A percentile compares a stretch with the other conserved stretches of the same genome.
These are phyloP conservation scores for Galaxias olidus DNA, from an alignment of 2,797 vertebrate genomes.

Conservation along the genomic window DNA sequence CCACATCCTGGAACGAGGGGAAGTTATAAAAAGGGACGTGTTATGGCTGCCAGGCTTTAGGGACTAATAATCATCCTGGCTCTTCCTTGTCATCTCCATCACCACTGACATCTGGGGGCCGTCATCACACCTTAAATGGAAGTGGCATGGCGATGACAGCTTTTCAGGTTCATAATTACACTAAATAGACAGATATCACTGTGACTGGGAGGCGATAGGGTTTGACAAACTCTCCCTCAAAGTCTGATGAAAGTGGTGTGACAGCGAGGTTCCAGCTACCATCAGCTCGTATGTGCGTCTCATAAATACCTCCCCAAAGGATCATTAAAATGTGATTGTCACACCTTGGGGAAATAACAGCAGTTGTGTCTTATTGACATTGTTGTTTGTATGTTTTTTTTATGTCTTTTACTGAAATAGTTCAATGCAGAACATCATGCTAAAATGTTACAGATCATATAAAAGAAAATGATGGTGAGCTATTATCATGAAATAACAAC, in stretches of 20 bases:
- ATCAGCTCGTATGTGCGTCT: conserved; percentile 43
- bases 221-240: background rate
- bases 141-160: conserved; percentile 53
- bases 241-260: conserved; percentile 14
- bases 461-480: conserved; percentile 11
- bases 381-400: conserved; percentile 31
- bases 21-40: conserved; percentile 44
- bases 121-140: conserved; percentile 61
- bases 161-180: conserved; percentile 49
- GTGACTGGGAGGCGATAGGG: conserved; percentile 1
- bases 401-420: too few relatives aligned
- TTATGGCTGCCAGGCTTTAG: conserved; percentile 52
- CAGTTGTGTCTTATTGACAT: conserved; percentile 50
- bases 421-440: conserved; percentile 13
- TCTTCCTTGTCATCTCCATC: conserved; percentile 50
- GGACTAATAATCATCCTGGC: conserved; percentile 58
- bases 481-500: background rate
- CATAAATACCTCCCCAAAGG: conserved; percentile 47
- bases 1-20: conserved; percentile 41
- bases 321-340: conserved; percentile 51
- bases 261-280: conserved; percentile 42
- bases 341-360: conserved; percentile 66
- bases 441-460: conserved; percentile 16
- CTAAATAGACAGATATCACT: conserved; percentile 32
- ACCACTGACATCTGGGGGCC: conserved; percentile 61